Base-by-base conservation (phyloP, 2,797 vertebrate species). In the Anableps anableps region DNA sequence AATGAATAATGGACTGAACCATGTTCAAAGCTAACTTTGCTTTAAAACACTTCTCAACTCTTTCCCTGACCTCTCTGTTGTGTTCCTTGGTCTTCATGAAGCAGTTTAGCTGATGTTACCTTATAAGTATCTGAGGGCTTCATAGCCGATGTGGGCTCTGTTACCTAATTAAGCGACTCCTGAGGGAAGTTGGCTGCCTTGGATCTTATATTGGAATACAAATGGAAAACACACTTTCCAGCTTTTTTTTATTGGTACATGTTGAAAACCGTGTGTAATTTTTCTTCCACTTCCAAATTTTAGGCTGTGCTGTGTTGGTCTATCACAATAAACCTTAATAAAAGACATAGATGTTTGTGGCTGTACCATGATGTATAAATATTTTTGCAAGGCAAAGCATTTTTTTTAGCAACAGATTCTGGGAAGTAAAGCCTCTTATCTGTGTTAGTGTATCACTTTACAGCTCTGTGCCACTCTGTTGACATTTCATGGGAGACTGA, bases 401-500 rank as follows among this genome's bases (percentile, higher is more conserved):
- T 43, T 43, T 14, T 38, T 82, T 68, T 51, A 48, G 14, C 11
- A 73, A 34, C 72, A 76, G 31, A 81, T 75, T 76, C 62, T 9
- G 7, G 50, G 53, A 85, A 74, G 77, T 80, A 79, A 79, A 89
- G 80, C 26, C 77, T 83, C 75, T 88, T 90, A 91, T 92, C 87
- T 83, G 74, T 71, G 74, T 29, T 85, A 78, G 58, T 76, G 74
- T 78, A 82, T 89, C 83, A 82, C 58, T 79, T 87, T 82, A 64
- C 81, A 80, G 78, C 81, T 55, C 23, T 73, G 71, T 78, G 83
- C 73, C 80, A 60, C 77, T 87, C 82, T 93, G 88, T 92, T 94
- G 87, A 91, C 91, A 90, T 13, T 87, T 84, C 84, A 89, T 86
- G 87, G 79, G 64, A 88, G 85, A 86, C 84, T 85, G 83, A 81